These are phyloP conservation scores for Anabas testudineus DNA, from an alignment of 2,797 vertebrate genomes.

Conservation along the genomic window DNA sequence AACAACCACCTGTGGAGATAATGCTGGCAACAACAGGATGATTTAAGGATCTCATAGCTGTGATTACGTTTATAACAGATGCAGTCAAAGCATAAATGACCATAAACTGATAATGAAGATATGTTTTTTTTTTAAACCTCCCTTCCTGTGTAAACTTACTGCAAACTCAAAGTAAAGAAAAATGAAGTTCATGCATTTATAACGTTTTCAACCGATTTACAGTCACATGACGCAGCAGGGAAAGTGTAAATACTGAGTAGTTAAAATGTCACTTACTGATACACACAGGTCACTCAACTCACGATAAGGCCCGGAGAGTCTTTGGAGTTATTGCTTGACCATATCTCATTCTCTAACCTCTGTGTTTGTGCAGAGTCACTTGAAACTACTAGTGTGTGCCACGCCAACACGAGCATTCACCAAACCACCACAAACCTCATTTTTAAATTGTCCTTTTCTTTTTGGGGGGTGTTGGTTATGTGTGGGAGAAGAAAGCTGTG, in stretches of 20 bases:
- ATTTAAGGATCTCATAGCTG: slow-evolving; percentile 11
- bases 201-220: neutral
- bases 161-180: neutral
- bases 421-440: neutral
- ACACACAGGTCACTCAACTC: slow-evolving; percentile 15
- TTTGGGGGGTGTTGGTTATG: neutral
- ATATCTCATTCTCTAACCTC: neutral
- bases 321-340: neutral
- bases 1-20: neutral
- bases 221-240: neutral
- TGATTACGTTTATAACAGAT: neutral
- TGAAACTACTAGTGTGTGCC: neutral
- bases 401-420: neutral
- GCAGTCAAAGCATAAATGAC: slow-evolving; percentile 6
- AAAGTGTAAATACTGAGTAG: slow-evolving; percentile 7
- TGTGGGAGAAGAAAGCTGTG: neutral
- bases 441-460: slow-evolving; percentile 15
- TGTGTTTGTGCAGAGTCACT: neutral
- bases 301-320: neutral
- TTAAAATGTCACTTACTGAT: slow-evolving; percentile 29
- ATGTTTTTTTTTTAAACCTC: neutral
- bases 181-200: neutral
- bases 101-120: neutral
- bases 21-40: neutral
- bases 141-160: neutral